Evolutionary conservation across 1,140 invertebrate genomes (phyloP), one percentile per base, ranked within the genome.

Genomic region (Drosophila suzukii): DNA sequence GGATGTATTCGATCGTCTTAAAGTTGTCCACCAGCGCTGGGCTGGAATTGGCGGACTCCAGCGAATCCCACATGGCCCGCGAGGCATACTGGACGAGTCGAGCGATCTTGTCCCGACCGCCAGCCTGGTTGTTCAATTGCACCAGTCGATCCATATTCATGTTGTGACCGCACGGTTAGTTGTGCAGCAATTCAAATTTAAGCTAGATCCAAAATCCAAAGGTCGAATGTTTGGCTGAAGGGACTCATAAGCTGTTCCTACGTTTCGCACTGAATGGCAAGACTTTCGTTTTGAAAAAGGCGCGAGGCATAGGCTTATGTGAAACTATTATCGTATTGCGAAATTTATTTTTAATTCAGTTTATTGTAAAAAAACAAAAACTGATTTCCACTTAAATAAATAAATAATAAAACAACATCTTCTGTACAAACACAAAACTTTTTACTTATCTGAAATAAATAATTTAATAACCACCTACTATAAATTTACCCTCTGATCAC

Each of bases 1-100:
- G 93, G 43, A 95, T 94, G 75, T 94, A 94, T 78, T 96, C 96
- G 34, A 96, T 92, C 68, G 94, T 94, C 92, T 96, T 95, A 11
- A 96, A 92, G 71, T 94, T 93, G 78, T 94, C 93, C 6, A 95
- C 93, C 10, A 94, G 91, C 20, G 94, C 93, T 55, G 93, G 92
- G 61, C 94, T 93, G 2, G 90, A 76, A 54, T 91, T 84, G 41
- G 62, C 76, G 74, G 93, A 92, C 79, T 95, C 93, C 39, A 95
- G 78, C 58, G 94, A 93, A 83, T 95, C 94, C 95, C 95, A 96
- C 59, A 95, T 89, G 43, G 95, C 93, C 74, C 94, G 93, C 76
- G 94, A 95, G 8, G 94, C 92, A 92, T 96, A 96, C 90, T 96
- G 96, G 30, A 95, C 78, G 24, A 89, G 85, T 6, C 84, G 53